A percentile compares a stretch with the other conserved stretches of the same genome.
These are phyloP conservation scores for Siniperca knerii DNA, from an alignment of 2,113 vertebrate genomes.

Conservation along the genomic window DNA sequence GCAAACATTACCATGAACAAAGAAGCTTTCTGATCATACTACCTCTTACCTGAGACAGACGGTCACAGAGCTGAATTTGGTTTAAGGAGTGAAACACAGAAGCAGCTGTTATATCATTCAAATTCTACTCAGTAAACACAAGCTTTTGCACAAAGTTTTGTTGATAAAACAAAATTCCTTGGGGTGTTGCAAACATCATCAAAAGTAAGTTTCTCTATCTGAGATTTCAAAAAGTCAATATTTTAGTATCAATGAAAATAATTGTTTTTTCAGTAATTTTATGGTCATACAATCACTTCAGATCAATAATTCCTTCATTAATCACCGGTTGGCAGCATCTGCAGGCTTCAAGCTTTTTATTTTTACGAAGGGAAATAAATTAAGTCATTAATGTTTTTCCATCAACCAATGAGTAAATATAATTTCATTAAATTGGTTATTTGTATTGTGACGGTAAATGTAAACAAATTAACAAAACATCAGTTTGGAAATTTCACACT, in stretches of 20 bases:
- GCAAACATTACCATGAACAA: neutral
- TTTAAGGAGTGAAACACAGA: slow-evolving; percentile 1
- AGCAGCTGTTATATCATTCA: no score
- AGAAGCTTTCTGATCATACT: neutral
- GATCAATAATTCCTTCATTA: no score
- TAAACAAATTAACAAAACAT: neutral
- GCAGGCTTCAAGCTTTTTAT: neutral
- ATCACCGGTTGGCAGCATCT: neutral
- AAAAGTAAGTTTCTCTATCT: slow-evolving; percentile 51
- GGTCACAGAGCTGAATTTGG: slow-evolving; percentile 18
- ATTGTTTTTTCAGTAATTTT: neutral
- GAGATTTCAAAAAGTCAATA: neutral
- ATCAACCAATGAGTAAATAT: neutral
- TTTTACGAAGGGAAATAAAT: neutral
- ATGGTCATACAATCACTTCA: neutral
- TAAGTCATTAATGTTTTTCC: neutral
- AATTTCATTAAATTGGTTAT: neutral
- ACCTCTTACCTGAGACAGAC: slow-evolving; percentile 51
- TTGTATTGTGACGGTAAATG: neutral
- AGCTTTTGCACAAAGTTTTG: neutral
- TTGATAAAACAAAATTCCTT: slow-evolving; percentile 24
- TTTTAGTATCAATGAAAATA: neutral
- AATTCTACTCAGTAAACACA: neutral
- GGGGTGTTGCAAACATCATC: slow-evolving; percentile 5
- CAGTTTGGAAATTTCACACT: neutral